Evolutionary conservation across 2,888 invertebrate genomes (phyloP).

Genomic region (Melipona bicolor): DNA sequence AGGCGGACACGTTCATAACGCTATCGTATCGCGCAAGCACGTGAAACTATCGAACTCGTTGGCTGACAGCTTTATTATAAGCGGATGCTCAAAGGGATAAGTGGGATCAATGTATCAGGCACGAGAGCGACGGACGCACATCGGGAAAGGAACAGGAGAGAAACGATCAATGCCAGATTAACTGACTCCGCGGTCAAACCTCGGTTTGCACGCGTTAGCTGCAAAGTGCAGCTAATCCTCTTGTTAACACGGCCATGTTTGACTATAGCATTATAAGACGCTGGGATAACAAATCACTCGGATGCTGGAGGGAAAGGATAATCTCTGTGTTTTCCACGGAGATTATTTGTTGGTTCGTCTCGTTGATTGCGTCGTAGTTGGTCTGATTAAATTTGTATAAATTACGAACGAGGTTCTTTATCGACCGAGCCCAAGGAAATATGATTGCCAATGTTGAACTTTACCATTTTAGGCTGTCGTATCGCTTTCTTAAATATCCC

Average conservation of each 20-base stretch:
- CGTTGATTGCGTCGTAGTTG: not conserved
- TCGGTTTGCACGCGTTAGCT: constrained; percentile 37
- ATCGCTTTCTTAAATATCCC: not conserved
- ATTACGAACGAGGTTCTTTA: no score
- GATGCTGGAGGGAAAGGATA: not conserved
- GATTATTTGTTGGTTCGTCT: constrained; percentile 1
- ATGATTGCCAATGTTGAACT: not conserved
- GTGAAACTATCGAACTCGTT: constrained; percentile 26
- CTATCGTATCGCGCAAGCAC: not conserved
- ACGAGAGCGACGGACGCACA: constrained; percentile 18
- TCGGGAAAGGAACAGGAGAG: constrained; percentile 29
- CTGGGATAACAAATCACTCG: constrained; percentile 32
- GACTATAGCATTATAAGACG: constrained; percentile 31
- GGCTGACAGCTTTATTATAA: not conserved
- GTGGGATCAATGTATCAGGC: not conserved
- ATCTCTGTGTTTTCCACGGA: not conserved
- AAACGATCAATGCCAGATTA: constrained; percentile 58
- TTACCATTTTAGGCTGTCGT: not conserved
- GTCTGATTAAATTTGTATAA: no score
- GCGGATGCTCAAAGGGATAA: constrained; percentile 3
- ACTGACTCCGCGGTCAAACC: constrained; percentile 46
- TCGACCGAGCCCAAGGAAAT: not conserved
- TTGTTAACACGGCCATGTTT: constrained; percentile 54
- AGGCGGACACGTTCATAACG: constrained; percentile 8
- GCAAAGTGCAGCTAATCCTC: constrained; percentile 42